Evolutionary conservation across 2,113 vertebrate species (phyloP).

Genomic region (Narcine bancroftii): DNA sequence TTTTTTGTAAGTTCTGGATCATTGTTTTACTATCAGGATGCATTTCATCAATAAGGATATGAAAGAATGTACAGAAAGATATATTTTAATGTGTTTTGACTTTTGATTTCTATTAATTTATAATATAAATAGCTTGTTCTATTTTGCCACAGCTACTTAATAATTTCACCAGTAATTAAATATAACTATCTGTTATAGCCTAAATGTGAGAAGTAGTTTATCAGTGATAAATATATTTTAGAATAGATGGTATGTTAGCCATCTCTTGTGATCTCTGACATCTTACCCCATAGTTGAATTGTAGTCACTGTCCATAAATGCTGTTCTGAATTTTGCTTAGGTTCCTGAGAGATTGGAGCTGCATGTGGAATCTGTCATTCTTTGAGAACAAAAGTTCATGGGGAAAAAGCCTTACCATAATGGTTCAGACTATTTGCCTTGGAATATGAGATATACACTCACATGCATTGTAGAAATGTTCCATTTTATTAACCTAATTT

Average conservation of each 20-base stretch:
- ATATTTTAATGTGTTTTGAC: not conserved
- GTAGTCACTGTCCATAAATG: not conserved
- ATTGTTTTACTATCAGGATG: not conserved
- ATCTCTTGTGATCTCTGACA: not conserved
- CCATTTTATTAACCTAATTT: constrained; percentile 1
- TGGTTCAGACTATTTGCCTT: not conserved
- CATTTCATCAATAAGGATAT: not conserved
- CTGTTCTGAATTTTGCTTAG: not conserved
- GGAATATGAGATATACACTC: not conserved
- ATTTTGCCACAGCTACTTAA: not conserved
- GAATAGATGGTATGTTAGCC: not conserved
- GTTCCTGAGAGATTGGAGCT: not conserved
- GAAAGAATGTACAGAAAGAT: not conserved
- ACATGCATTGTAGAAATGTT: not conserved
- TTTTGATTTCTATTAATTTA: not conserved
- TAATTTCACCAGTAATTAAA: not conserved
- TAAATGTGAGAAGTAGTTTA: not conserved
- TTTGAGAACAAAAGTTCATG: not conserved
- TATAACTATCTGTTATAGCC: not conserved
- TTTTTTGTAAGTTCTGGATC: not conserved
- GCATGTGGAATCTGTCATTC: not conserved
- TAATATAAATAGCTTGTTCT: not conserved
- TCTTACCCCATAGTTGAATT: not conserved
- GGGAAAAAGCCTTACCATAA: not conserved
- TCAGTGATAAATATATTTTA: not conserved